Base-by-base conservation (phyloP, 2,113 vertebrate species). In the Chamaetylas fuelleborni region DNA sequence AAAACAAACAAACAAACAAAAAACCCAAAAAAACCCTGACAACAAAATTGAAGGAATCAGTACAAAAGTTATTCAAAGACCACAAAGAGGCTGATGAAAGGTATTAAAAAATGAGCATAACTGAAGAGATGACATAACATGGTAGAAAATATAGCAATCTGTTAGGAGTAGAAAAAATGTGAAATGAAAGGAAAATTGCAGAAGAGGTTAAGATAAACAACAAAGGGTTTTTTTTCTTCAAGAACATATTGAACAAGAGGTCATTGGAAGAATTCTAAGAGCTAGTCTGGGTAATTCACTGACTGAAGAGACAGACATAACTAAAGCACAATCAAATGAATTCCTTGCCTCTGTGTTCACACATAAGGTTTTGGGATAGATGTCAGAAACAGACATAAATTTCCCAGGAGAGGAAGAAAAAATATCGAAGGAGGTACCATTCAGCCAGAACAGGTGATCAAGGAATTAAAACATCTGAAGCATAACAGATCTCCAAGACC, bases 281-380 rank as follows among this genome's bases (percentile, higher is more conserved):
- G 64, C 86, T 38, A 72, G 73, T 33, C 96, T 89, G 74, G 72
- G 74, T 95, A 97, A 98, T 98, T 97, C 97, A 91, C 92, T 95
- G 95, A 95, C 94, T 93, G 92, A 88, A 97, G 95, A 98, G 80
- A 90, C 83, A 96, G 94, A 79, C 81, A 71, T 91, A 87, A 87
- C 93, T 97, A 97, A 98, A 97, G 95, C 76, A 97, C 72, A 97
- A 66, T 97, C 94, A 97, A 97, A 97, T 97, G 76, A 97, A 96
- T 97, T 97, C 90, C 95, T 97, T 93, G 65, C 56, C 33, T 96
- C 95, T 87, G 62, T 90, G 86, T 94, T 96, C 95, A 95, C 86
- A 97, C 62, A 94, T 93, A 96, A 94, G 54, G 50, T 91, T 96
- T 91, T 48, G 40, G 88, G 91, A 96, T 62, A 93, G 95, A 96